Conservation (phyloP, 1,140 invertebrate genomes). For the Spodoptera frugiperda region DNA sequence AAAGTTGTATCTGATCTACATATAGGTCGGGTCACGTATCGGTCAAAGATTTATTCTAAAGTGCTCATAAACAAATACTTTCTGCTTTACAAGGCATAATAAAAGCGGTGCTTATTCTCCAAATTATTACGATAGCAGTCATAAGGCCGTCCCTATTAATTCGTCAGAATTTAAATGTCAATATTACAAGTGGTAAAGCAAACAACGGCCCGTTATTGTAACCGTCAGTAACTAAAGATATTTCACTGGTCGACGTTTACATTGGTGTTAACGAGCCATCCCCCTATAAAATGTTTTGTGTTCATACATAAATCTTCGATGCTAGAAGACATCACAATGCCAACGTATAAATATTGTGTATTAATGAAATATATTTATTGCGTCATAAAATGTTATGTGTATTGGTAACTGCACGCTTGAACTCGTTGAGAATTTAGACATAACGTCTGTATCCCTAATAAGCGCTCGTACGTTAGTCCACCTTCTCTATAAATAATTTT, state of each 20-base stretch:
- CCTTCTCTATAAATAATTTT: too few relatives aligned
- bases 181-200: constrained; percentile 64
- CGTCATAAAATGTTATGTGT: constrained; percentile 62
- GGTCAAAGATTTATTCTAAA: neutral
- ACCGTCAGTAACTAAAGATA: constrained; percentile 58
- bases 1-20: too few relatives aligned
- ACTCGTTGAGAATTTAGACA: neutral
- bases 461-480: too few relatives aligned
- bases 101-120: constrained; percentile 4
- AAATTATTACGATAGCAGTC: constrained; percentile 14
- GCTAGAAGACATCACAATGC: constrained; percentile 69
- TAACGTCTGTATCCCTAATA: neutral
- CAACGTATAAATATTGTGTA: constrained; percentile 72
- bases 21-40: neutral
- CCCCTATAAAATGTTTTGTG: constrained; percentile 80
- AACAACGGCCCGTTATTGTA: constrained; percentile 58
- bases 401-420: constrained; percentile 35
- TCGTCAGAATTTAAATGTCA: constrained; percentile 75
- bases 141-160: constrained; percentile 61
- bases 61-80: constrained; percentile 26
- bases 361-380: constrained; percentile 73
- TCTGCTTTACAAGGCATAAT: constrained; percentile 33
- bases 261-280: constrained; percentile 79
- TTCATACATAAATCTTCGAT: constrained; percentile 77
- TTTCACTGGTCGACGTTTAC: constrained; percentile 76